Evolutionary conservation across 2,888 invertebrate species (phyloP), one percentile per base, ranked within the genome.

Genomic region (Diplazon laetatorius): DNA sequence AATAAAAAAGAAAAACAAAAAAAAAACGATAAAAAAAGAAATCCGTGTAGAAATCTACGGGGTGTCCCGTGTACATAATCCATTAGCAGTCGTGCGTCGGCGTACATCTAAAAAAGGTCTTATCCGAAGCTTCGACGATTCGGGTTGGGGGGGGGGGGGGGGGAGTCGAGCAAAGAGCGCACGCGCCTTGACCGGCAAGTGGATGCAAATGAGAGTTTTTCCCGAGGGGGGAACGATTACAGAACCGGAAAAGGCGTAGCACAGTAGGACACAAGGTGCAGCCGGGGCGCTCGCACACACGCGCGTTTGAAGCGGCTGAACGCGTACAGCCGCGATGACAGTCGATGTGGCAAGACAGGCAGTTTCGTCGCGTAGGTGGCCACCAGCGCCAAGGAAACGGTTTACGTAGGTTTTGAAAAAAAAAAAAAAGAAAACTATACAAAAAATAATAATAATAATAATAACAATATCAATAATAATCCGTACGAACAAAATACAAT

Each of bases 261-360:
- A 69, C 62, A 63, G 62, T 73, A 73, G 68, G 68, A 55, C 55
- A 73, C 55, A 73, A 73, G 68, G 60, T 66, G 52, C 25, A 62
- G 62, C 52, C 25, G 50, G n/a, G n/a, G n/a, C n/a, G n/a, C n/a
- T n/a, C 42, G 20, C 1, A 16, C 59, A 35, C 52, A n/a, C 30
- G 30, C 30, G 55, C 65, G 48, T 35, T 50, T n/a, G n/a, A 22
- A 50, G 65, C 35, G 48, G 37, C 50, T 37, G 37, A 37, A 55
- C 55, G 55, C 30, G 30, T 5, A n/a, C n/a, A n/a, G n/a, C n/a
- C 10, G 50, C 55, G 55, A 14, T 14, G 55, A 30, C 16, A 16
- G 55, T 55, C 55, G 16, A 55, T 30, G 55, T 30, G 30, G 10
- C 30, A 35, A 20, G 35, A 35, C 35, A 48, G 48, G n/a, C 35